Percentiles rank a stretch among this genome's conserved stretches.
phyloP scores from a whole-genome alignment of 2,113 vertebrate genomes.

The Peromyscus californicus region DNA sequence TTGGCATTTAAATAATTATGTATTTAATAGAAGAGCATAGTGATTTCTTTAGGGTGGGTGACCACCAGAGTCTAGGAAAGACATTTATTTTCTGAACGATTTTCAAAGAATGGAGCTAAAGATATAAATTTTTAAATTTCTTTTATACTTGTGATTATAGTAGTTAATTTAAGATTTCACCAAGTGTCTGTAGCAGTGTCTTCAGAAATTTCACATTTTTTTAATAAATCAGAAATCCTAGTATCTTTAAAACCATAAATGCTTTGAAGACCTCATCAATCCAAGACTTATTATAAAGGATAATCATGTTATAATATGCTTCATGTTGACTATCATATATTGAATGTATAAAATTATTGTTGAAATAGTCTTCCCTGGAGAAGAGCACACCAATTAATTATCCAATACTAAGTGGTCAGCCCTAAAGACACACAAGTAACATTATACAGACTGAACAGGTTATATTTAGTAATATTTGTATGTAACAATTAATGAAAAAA shows the following conservation, averaged over 20 bases:
- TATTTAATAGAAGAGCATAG: constrained; percentile 62
- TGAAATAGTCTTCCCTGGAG: not conserved
- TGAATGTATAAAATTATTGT: constrained; percentile 30
- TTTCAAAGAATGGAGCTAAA: constrained; percentile 44
- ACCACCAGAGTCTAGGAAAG: constrained; percentile 59
- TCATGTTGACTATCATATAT: not conserved
- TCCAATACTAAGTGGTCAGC: not conserved
- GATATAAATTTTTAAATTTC: constrained; percentile 30
- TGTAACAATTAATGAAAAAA: not conserved
- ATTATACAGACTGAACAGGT: not conserved
- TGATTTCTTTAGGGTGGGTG: constrained; percentile 46
- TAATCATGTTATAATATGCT: constrained; percentile 48
- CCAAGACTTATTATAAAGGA: constrained; percentile 37
- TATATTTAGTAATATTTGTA: not conserved
- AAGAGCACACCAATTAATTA: not conserved
- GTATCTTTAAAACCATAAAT: not conserved
- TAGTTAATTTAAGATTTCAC: constrained; percentile 68
- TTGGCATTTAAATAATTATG: constrained; percentile 60
- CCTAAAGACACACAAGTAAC: not conserved
- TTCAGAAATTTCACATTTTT: constrained; percentile 24
- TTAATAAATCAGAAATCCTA: constrained; percentile 1
- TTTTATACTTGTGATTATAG: constrained; percentile 73
- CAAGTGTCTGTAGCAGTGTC: constrained; percentile 48
- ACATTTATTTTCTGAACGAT: constrained; percentile 42
- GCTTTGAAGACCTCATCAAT: constrained; percentile 5